These are phyloP conservation scores for Hemaris fuciformis DNA, from an alignment of 2,888 invertebrate genomes.

Conservation along the genomic window DNA sequence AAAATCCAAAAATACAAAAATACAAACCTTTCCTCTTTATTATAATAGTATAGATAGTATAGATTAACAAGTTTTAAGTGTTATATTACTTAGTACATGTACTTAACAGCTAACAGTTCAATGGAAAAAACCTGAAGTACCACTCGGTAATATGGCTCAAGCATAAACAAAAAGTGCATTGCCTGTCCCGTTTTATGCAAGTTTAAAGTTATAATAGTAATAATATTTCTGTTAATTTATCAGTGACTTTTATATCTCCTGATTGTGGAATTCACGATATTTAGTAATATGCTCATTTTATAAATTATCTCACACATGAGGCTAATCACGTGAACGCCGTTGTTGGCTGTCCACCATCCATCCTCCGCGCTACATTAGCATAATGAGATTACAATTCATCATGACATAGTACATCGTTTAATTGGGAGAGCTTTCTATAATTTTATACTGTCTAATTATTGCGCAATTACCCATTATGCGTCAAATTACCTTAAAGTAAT, in stretches of 20 bases:
- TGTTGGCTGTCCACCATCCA: constrained; percentile 17
- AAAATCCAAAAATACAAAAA: too few relatives aligned
- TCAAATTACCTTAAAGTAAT: constrained; percentile 1
- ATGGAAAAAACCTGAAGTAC: too few relatives aligned
- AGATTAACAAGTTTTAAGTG: too few relatives aligned
- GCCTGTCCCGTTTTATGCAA: too few relatives aligned
- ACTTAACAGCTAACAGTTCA: too few relatives aligned
- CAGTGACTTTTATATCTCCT: not conserved
- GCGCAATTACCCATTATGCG: constrained; percentile 21
- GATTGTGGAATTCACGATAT: not conserved
- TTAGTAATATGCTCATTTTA: not conserved
- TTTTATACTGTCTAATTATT: constrained; percentile 24
- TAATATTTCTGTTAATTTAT: not conserved
- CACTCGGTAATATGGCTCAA: too few relatives aligned
- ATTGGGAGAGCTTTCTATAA: constrained; percentile 29
- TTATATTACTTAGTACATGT: too few relatives aligned
- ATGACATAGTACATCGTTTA: constrained; percentile 40
- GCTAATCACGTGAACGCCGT: constrained; percentile 35
- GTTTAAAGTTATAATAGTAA: too few relatives aligned
- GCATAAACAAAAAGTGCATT: too few relatives aligned
- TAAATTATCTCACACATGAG: constrained; percentile 38
- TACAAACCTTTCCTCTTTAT: too few relatives aligned
- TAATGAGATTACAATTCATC: constrained; percentile 52
- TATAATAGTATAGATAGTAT: too few relatives aligned
- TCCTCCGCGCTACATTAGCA: constrained; percentile 35